Conservation (phyloP, 1,140 invertebrate species). For the Aphidius gifuensis region DNA sequence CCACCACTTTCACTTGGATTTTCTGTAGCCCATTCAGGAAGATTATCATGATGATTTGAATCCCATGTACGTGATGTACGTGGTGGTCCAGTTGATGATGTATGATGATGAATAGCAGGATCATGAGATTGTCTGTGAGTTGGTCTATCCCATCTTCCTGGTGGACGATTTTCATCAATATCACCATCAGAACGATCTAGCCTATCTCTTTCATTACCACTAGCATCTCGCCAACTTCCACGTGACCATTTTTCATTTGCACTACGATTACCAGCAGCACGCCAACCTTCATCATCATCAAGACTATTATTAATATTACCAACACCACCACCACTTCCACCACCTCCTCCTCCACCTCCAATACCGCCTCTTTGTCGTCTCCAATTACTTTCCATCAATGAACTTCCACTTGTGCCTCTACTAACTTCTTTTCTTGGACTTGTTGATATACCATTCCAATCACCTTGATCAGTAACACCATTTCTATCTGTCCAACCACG, state of each 20-base stretch:
- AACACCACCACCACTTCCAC: constrained; percentile 63
- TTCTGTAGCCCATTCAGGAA: constrained; percentile 76
- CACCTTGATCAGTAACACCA: constrained; percentile 58
- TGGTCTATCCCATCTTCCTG: constrained; percentile 53
- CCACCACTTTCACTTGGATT: constrained; percentile 75
- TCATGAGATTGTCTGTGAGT: constrained; percentile 51
- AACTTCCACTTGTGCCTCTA: constrained; percentile 54
- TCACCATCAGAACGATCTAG: constrained; percentile 44
- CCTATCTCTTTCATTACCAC: constrained; percentile 48
- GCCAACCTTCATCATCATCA: constrained; percentile 65
- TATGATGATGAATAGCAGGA: constrained; percentile 41
- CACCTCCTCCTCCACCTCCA: constrained; percentile 63
- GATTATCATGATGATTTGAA: constrained; percentile 53
- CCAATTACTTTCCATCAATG: constrained; percentile 63
- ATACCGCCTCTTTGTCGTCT: constrained; percentile 54
- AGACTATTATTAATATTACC: constrained; percentile 28
- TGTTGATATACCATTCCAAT: constrained; percentile 59
- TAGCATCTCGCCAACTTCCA: constrained; percentile 67
- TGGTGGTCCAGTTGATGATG: constrained; percentile 41
- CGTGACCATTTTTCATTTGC: constrained; percentile 25
- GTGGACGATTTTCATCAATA: constrained; percentile 39
- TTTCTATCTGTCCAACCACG: constrained; percentile 64
- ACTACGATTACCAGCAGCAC: constrained; percentile 37
- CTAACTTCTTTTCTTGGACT: constrained; percentile 63
- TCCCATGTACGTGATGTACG: constrained; percentile 49